phyloP scores from a whole-genome alignment of 2,797 vertebrate genomes.

The Sebastes ruberrimus region DNA sequence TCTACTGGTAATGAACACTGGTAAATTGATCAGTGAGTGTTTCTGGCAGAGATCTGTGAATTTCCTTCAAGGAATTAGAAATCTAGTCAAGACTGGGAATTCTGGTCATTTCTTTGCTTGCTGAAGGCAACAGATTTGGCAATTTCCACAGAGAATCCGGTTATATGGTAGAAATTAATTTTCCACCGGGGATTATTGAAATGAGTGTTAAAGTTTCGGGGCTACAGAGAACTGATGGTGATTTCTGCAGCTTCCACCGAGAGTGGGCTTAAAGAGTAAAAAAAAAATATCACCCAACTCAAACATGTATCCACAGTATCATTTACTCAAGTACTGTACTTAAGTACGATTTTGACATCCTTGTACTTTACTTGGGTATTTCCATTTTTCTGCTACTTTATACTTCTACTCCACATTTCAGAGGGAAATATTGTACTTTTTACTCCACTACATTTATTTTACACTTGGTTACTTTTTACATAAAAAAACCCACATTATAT shows the following conservation, averaged over 20 bases:
- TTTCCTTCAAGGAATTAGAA: slow-evolving; percentile 25
- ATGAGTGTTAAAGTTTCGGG: not conserved
- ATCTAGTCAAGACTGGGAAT: slow-evolving; percentile 11
- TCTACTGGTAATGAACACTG: not conserved
- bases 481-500: too few relatives aligned
- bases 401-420: not conserved
- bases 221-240: not conserved
- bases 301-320: not conserved
- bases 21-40: not conserved
- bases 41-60: slow-evolving; percentile 6
- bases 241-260: slow-evolving; percentile 16
- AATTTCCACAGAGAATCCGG: not conserved
- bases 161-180: slow-evolving; percentile 20
- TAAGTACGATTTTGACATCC: too few relatives aligned
- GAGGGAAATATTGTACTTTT: not conserved
- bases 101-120: slow-evolving; percentile 27
- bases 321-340: too few relatives aligned
- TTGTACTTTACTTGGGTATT: too few relatives aligned
- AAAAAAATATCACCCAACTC: not conserved
- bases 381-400: too few relatives aligned
- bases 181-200: slow-evolving; percentile 32
- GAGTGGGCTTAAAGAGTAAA: not conserved
- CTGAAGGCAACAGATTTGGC: slow-evolving; percentile 15
- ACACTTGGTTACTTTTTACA: too few relatives aligned
- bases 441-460: not conserved